These are phyloP conservation scores for Spheniscus humboldti DNA, from an alignment of 2,797 vertebrate genomes.

Conservation along the genomic window DNA sequence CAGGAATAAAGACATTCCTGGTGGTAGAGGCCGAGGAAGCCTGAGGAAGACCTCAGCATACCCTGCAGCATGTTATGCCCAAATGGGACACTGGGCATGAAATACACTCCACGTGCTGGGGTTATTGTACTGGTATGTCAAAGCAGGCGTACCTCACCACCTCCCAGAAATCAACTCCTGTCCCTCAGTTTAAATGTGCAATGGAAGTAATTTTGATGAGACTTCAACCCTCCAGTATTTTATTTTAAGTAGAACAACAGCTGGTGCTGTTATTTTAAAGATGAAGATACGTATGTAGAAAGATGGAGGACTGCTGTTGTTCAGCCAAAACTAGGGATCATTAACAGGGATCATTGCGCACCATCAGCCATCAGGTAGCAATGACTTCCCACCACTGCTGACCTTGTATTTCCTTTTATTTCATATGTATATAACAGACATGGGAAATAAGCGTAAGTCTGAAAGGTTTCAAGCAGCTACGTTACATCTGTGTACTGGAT, in stretches of 20 bases:
- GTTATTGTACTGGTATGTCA: background rate
- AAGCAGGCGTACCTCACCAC: rapidly evolving
- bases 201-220: background rate
- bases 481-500: background rate
- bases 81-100: background rate
- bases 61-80: background rate
- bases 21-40: background rate
- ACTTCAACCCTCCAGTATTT: background rate
- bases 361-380: background rate
- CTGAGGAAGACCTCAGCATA: background rate
- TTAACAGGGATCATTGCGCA: background rate
- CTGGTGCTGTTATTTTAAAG: background rate
- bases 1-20: background rate
- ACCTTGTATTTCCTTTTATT: background rate
- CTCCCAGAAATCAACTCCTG: background rate
- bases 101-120: background rate
- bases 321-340: background rate
- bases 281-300: background rate
- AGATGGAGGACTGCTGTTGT: background rate
- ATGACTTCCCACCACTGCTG: background rate
- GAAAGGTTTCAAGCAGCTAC: background rate
- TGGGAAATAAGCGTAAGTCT: background rate
- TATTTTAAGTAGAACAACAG: background rate
- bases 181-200: background rate
- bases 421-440: background rate